Conservation (phyloP, 2,888 invertebrate species). For the Eristalis tenax region DNA sequence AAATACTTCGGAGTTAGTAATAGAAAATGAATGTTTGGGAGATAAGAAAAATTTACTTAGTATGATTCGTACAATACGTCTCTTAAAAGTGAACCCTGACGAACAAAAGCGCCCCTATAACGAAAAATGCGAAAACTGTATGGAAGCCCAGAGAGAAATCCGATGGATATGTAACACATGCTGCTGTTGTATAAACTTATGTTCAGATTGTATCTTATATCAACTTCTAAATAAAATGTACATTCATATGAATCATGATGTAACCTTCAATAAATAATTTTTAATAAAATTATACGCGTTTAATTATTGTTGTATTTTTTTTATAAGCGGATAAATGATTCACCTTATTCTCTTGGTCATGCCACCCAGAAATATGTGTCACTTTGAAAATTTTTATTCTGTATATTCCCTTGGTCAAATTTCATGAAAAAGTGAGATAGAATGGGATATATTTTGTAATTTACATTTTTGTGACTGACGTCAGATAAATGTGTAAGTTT, state of each 20-base stretch:
- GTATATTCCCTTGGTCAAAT: no score
- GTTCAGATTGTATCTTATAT: constrained; percentile 85
- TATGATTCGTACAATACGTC: constrained; percentile 75
- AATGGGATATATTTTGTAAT: no score
- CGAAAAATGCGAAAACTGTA: constrained; percentile 85
- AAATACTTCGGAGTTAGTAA: constrained; percentile 13
- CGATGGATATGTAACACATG: constrained; percentile 89
- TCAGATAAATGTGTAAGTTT: no score
- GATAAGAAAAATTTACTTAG: constrained; percentile 70
- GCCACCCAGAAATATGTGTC: no score
- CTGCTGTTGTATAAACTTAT: constrained; percentile 84
- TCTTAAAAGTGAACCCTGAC: constrained; percentile 73
- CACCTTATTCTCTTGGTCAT: no score
- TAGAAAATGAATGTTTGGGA: constrained; percentile 44
- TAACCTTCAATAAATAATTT: constrained; percentile 63
- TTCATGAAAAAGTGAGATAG: no score
- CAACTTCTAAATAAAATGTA: constrained; percentile 81
- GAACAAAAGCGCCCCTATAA: constrained; percentile 76
- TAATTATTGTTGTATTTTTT: no score
- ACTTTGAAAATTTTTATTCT: no score
- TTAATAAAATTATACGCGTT: background rate
- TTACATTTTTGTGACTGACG: no score
- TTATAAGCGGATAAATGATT: no score
- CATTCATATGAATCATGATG: constrained; percentile 77
- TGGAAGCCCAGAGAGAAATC: constrained; percentile 85